Evolutionary conservation across 2,113 vertebrate genomes (phyloP).

Genomic region (Bubo blakistoni): DNA sequence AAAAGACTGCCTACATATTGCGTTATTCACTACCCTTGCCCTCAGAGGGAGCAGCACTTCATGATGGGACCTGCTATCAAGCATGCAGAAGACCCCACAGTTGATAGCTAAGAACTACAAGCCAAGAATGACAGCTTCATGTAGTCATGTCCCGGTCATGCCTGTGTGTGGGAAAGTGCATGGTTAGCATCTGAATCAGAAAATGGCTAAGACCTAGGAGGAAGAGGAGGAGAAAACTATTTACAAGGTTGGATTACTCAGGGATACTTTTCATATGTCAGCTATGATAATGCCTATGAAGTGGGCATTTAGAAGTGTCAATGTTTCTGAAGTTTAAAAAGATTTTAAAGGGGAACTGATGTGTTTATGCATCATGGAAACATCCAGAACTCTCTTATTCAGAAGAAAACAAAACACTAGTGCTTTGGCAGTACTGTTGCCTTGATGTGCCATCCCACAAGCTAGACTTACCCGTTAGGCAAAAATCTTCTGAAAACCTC

Average conservation of each 20-base stretch:
- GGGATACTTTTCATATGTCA: neutral
- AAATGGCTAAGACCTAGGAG: neutral
- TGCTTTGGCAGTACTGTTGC: neutral
- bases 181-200: neutral
- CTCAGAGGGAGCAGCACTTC: neutral
- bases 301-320: neutral
- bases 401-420: neutral
- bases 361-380: neutral
- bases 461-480: neutral
- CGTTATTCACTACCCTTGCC: neutral
- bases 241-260: neutral
- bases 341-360: neutral
- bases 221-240: neutral
- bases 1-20: neutral
- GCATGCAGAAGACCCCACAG: neutral
- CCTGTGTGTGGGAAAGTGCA: rapidly evolving
- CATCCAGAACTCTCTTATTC: neutral
- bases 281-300: neutral
- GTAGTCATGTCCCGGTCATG: neutral
- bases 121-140: neutral
- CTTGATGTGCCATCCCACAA: neutral
- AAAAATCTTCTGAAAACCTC: neutral
- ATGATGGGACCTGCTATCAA: neutral
- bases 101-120: neutral
- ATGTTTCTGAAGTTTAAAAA: neutral